Percentiles rank a stretch among this genome's conserved stretches.
These are phyloP conservation scores for Pipa parva DNA, from an alignment of 2,113 vertebrate genomes.

Conservation along the genomic window DNA sequence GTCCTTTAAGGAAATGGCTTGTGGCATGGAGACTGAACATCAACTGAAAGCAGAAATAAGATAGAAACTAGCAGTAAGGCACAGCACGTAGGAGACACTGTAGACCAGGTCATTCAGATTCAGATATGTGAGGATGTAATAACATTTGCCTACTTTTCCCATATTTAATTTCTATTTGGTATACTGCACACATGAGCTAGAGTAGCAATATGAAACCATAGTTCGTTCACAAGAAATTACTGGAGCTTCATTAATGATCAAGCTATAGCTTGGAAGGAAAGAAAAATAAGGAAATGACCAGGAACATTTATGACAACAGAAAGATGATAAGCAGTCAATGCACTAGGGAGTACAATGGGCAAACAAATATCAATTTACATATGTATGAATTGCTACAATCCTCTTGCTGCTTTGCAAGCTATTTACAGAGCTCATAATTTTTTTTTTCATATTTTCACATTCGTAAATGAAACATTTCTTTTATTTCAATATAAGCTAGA, in stretches of 20 bases:
- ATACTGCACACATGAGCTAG: too few relatives aligned
- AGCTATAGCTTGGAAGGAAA: not conserved
- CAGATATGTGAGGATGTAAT: too few relatives aligned
- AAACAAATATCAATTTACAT: constrained; percentile 36
- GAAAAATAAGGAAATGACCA: not conserved
- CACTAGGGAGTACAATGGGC: constrained; percentile 4
- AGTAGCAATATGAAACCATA: too few relatives aligned
- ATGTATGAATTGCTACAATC: constrained; percentile 21
- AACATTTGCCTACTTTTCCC: too few relatives aligned
- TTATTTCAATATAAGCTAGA: constrained; percentile 21
- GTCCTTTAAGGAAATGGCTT: too few relatives aligned
- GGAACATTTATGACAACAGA: constrained; percentile 20
- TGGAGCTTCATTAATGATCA: not conserved
- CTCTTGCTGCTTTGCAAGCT: constrained; percentile 10
- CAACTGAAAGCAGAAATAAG: too few relatives aligned
- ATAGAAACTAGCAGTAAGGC: too few relatives aligned
- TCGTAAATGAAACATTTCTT: constrained; percentile 23
- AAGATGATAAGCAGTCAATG: constrained; percentile 21
- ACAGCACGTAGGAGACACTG: too few relatives aligned
- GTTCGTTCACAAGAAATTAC: too few relatives aligned
- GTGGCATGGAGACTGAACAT: too few relatives aligned
- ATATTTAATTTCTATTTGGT: too few relatives aligned
- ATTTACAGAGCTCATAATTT: constrained; percentile 10
- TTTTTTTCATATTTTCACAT: constrained; percentile 15
- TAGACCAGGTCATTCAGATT: too few relatives aligned